Evolutionary conservation across 2,888 invertebrate genomes (phyloP).

Genomic region (Leptinotarsa rubiginosa): DNA sequence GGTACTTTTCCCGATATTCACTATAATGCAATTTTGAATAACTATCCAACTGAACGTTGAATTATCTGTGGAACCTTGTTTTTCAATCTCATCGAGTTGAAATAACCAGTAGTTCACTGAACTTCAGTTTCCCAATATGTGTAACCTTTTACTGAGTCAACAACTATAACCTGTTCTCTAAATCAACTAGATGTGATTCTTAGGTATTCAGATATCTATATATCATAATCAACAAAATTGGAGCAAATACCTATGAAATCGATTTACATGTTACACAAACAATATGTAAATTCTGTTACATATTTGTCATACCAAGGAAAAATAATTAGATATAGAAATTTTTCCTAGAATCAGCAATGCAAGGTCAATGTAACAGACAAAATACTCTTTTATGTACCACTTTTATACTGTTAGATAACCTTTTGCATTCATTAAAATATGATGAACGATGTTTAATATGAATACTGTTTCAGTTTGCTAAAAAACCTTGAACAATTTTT

Average conservation of each 20-base stretch:
- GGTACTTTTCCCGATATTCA: no score
- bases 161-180: neutral
- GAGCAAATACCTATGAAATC: slow-evolving; percentile 13
- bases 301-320: slow-evolving; percentile 19
- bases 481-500: no score
- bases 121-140: neutral
- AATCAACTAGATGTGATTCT: slow-evolving; percentile 3
- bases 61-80: neutral
- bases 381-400: neutral
- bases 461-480: no score
- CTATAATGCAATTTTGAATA: no score
- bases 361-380: slow-evolving; percentile 6
- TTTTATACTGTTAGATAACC: neutral
- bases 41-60: no score
- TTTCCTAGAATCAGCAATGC: slow-evolving; percentile 2
- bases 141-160: neutral
- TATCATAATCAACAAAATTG: slow-evolving; percentile 23
- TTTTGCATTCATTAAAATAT: neutral
- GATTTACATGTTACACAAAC: slow-evolving; percentile 32
- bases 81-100: neutral
- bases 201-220: slow-evolving; percentile 13
- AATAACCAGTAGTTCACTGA: neutral
- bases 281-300: slow-evolving; percentile 35
- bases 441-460: no score
- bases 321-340: neutral